Evolutionary conservation across 2,797 vertebrate genomes (phyloP).

Genomic region (Crocidura indochinensis): DNA sequence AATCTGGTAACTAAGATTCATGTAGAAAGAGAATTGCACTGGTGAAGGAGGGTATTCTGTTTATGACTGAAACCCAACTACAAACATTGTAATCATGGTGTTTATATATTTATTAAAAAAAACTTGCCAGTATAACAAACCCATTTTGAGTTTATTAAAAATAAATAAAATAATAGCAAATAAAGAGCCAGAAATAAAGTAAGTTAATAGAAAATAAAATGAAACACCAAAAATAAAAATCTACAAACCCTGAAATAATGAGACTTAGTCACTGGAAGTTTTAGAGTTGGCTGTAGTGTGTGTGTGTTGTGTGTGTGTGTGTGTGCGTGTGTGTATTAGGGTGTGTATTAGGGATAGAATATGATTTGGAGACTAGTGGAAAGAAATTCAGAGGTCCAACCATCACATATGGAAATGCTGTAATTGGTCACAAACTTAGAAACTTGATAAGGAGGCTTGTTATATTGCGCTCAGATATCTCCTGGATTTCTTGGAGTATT

Average conservation of each 20-base stretch:
- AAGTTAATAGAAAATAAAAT: background rate
- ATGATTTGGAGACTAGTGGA: background rate
- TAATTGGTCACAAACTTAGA: background rate
- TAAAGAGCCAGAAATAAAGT: background rate
- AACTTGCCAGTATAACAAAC: too few relatives aligned
- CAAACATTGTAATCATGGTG: too few relatives aligned
- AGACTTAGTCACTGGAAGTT: background rate
- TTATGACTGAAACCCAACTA: too few relatives aligned
- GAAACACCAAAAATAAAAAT: background rate
- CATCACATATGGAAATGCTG: background rate
- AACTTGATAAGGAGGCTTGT: background rate
- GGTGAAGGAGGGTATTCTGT: too few relatives aligned
- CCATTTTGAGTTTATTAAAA: too few relatives aligned
- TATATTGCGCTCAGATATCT: background rate
- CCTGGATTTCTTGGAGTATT: background rate
- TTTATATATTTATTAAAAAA: too few relatives aligned
- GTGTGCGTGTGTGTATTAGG: too few relatives aligned
- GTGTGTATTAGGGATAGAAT: background rate
- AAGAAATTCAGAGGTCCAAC: background rate
- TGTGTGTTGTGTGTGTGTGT: too few relatives aligned
- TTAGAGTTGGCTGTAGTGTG: background rate
- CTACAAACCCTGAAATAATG: background rate
- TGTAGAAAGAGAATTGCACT: background rate
- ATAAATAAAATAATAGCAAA: background rate
- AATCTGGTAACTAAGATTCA: conserved; percentile 8